Conservation (phyloP, 2,888 invertebrate genomes). For the Lagria hirta region DNA sequence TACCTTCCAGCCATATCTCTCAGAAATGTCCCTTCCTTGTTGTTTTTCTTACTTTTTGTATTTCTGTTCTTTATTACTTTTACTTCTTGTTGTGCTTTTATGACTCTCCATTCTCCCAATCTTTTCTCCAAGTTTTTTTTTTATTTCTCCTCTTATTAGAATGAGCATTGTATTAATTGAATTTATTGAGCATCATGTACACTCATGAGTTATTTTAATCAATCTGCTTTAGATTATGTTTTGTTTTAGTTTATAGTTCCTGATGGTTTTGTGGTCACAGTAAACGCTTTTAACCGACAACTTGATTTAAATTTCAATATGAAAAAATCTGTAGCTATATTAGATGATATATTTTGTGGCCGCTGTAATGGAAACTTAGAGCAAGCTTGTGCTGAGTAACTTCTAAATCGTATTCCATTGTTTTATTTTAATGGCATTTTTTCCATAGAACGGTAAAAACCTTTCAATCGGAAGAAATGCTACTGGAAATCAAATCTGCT, state of each 20-base stretch:
- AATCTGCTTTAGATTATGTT: no score
- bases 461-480: slow-evolving; percentile 44
- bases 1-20: no score
- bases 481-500: slow-evolving; percentile 46
- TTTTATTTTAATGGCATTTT: slow-evolving; percentile 7
- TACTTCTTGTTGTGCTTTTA: no score
- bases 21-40: no score
- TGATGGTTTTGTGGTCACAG: slow-evolving; percentile 70
- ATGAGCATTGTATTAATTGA: no score
- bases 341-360: slow-evolving; percentile 58
- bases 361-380: slow-evolving; percentile 57
- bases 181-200: no score
- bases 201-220: no score
- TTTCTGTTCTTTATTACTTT: no score
- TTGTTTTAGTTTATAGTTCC: slow-evolving; percentile 63
- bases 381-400: slow-evolving; percentile 57
- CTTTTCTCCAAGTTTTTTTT: no score
- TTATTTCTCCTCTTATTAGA: no score
- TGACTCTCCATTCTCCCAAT: no score
- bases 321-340: slow-evolving; percentile 54
- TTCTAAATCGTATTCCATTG: slow-evolving; percentile 23
- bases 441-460: slow-evolving; percentile 54
- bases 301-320: slow-evolving; percentile 56
- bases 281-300: slow-evolving; percentile 62
- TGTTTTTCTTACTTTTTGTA: no score